Evolutionary conservation across 2,113 vertebrate genomes (phyloP).

Genomic region (Pterocles orientalis): DNA sequence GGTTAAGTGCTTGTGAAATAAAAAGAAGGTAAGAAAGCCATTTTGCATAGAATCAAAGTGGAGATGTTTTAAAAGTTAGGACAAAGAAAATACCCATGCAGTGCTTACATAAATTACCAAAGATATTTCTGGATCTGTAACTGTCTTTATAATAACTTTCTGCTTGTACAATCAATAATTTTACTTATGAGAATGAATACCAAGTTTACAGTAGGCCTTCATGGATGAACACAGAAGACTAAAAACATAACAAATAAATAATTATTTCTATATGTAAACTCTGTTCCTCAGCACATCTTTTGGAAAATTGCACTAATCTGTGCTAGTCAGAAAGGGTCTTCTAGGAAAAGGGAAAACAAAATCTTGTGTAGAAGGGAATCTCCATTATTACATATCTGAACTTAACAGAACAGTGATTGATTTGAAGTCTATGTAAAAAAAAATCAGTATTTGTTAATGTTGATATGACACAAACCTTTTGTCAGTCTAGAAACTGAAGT

Average conservation of each 20-base stretch:
- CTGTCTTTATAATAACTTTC: not conserved
- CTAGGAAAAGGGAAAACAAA: not conserved
- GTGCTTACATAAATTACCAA: not conserved
- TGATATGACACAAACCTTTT: not conserved
- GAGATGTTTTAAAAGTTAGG: not conserved
- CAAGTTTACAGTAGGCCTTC: not conserved
- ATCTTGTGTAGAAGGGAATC: not conserved
- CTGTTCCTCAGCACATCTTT: not conserved
- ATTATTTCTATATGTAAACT: not conserved
- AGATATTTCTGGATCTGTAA: not conserved
- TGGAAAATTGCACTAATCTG: not conserved
- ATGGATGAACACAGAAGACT: not conserved
- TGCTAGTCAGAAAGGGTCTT: not conserved
- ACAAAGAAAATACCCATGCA: not conserved
- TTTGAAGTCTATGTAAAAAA: not conserved
- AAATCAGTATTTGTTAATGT: not conserved
- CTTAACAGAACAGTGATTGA: not conserved
- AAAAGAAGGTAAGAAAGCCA: not conserved
- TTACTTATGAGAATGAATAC: not conserved
- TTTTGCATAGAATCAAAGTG: not conserved
- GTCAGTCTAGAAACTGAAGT: not conserved
- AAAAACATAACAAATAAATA: not conserved
- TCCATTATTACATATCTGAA: not conserved
- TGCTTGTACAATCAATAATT: not conserved
- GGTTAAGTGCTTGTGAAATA: not conserved